Evolutionary conservation across 1,140 invertebrate species (phyloP).

Genomic region (Octopus bimaculoides): DNA sequence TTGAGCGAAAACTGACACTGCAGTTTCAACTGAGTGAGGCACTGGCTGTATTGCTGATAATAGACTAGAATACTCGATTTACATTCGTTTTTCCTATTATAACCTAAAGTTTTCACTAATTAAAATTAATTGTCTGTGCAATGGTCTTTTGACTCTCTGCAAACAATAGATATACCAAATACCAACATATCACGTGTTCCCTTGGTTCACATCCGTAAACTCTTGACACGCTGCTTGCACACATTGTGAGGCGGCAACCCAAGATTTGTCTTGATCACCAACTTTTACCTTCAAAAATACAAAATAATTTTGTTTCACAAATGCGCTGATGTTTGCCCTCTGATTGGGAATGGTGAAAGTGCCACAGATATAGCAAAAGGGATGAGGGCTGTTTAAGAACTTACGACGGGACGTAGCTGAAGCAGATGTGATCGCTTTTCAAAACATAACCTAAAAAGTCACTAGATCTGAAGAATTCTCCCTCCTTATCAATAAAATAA

Average conservation of each 20-base stretch:
- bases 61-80: background rate
- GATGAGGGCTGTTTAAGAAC: background rate
- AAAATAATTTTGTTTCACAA: background rate
- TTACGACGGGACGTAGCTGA: too few relatives aligned
- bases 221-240: background rate
- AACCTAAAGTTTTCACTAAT: background rate
- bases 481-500: background rate
- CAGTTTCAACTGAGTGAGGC: background rate
- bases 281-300: background rate
- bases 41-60: background rate
- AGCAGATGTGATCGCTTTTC: too few relatives aligned
- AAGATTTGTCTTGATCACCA: constrained; percentile 3
- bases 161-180: background rate
- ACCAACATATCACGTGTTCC: background rate
- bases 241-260: background rate
- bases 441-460: background rate
- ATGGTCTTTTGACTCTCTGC: background rate
- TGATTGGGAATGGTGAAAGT: background rate
- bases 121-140: background rate
- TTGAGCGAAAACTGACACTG: background rate
- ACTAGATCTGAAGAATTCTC: background rate
- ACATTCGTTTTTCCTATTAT: constrained; percentile 4
- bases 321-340: background rate
- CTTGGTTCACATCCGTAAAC: background rate
- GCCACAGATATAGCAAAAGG: background rate